A percentile compares a stretch with the other conserved stretches of the same genome.
Conservation (phyloP, 2,888 invertebrate species). For the Plutella xylostella region DNA sequence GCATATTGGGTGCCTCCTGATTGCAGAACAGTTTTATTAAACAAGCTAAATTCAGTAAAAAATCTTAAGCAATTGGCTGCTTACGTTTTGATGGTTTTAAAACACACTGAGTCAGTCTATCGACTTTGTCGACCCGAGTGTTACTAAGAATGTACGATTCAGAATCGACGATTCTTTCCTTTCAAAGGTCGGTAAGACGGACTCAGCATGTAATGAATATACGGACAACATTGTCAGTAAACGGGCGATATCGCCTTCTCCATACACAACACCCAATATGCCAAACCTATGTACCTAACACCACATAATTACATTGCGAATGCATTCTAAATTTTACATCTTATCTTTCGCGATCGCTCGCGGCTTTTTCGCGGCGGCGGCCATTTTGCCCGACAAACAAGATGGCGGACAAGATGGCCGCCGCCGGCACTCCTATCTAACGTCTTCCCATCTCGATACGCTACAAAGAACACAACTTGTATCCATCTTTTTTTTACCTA, state of each 20-base stretch:
- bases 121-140: too few relatives aligned
- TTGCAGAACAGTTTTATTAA: neutral
- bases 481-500: slow-evolving; percentile 50
- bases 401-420: slow-evolving; percentile 19
- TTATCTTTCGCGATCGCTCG: slow-evolving; percentile 45
- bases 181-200: too few relatives aligned
- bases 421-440: slow-evolving; percentile 41
- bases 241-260: slow-evolving; percentile 10
- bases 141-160: too few relatives aligned
- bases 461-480: slow-evolving; percentile 67
- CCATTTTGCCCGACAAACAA: slow-evolving; percentile 16
- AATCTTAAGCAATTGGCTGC: too few relatives aligned
- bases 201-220: too few relatives aligned
- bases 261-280: slow-evolving; percentile 66
- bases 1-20: slow-evolving; percentile 29
- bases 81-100: too few relatives aligned
- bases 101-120: too few relatives aligned
- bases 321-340: slow-evolving; percentile 58
- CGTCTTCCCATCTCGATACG: slow-evolving; percentile 59
- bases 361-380: slow-evolving; percentile 29
- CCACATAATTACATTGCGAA: slow-evolving; percentile 43
- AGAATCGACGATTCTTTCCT: too few relatives aligned
- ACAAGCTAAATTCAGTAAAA: too few relatives aligned
- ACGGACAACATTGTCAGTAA: neutral
- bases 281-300: slow-evolving; percentile 44